Evolutionary conservation across 2,888 invertebrate species (phyloP).

Genomic region (Aquatica leii): DNA sequence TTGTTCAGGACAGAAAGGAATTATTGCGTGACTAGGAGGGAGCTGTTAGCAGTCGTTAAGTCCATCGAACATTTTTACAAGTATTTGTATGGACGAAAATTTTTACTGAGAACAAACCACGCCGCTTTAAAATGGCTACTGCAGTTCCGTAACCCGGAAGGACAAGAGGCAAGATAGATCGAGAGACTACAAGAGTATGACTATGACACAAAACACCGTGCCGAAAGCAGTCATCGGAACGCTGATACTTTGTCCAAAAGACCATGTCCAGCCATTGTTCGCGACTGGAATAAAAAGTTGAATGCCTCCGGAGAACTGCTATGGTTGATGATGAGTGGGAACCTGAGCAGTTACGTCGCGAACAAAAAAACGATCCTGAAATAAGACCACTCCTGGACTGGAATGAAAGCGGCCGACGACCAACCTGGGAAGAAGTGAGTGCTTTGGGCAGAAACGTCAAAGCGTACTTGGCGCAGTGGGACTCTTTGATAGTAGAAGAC

Average conservation of each 20-base stretch:
- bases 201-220: constrained; percentile 44
- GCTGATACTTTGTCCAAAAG: not conserved
- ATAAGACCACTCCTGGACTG: too few relatives aligned
- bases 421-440: too few relatives aligned
- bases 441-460: too few relatives aligned
- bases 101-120: constrained; percentile 45
- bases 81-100: constrained; percentile 48
- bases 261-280: constrained; percentile 2
- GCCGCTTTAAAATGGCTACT: too few relatives aligned
- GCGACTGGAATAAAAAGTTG: constrained; percentile 1
- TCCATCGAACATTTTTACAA: constrained; percentile 27
- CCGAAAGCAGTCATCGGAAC: constrained; percentile 3
- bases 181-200: constrained; percentile 47
- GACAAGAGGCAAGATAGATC: constrained; percentile 50
- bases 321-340: too few relatives aligned
- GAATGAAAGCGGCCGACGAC: too few relatives aligned
- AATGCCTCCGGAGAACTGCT: too few relatives aligned
- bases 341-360: too few relatives aligned
- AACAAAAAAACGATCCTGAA: too few relatives aligned
- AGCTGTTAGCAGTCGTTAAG: constrained; percentile 46
- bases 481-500: too few relatives aligned
- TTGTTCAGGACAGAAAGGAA: constrained; percentile 41
- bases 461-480: too few relatives aligned
- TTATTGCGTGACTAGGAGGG: constrained; percentile 45
- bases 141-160: too few relatives aligned